Evolutionary conservation across 2,888 invertebrate species (phyloP), one percentile per base, ranked within the genome.

Genomic region (Calameuta pallipes): DNA sequence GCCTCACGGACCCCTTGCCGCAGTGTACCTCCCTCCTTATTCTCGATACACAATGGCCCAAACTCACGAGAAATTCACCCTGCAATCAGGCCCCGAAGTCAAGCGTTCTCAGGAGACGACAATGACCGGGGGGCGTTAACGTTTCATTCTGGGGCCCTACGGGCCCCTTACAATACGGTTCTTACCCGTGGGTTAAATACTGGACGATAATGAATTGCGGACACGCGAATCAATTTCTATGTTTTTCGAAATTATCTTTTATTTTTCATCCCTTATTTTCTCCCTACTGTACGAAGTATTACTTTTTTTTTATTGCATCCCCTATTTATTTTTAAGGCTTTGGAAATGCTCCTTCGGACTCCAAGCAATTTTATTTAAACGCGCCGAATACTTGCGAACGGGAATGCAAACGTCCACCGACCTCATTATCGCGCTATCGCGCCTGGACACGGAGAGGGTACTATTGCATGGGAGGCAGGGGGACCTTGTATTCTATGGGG

Each of bases 51-150:
- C 91, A 91, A 91, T 90, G 87, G 87, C 77, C 85, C 89, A 91
- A 91, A 90, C 91, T 90, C 84, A 85, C 86, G 87, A 88, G 91
- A 91, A 88, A 91, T 90, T 91, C 89, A 91, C 91, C 91, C 91
- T 90, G 88, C 90, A 91, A 91, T 91, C 91, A 90, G 84, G 80
- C 33, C 82, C 81, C 83, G 81, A 83, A 89, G 90, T 90, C 89
- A 90, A 90, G 88, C 88, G 90, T 90, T 90, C 89, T 88, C 90
- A 90, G 89, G 88, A 83, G 75, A 78, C 80, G 82, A 86, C 87
- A 87, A 85, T 82, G 83, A 78, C 30, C 33, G 80, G 82, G 80
- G 84, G 86, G 87, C 87, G 87, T 85, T 82, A 2, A 76, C 85
- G 81, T 77, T 35, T 36, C 75, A 73, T 80, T 80, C 79, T 3